Conservation (phyloP, 2,113 vertebrate species). For the Scatophagus argus region DNA sequence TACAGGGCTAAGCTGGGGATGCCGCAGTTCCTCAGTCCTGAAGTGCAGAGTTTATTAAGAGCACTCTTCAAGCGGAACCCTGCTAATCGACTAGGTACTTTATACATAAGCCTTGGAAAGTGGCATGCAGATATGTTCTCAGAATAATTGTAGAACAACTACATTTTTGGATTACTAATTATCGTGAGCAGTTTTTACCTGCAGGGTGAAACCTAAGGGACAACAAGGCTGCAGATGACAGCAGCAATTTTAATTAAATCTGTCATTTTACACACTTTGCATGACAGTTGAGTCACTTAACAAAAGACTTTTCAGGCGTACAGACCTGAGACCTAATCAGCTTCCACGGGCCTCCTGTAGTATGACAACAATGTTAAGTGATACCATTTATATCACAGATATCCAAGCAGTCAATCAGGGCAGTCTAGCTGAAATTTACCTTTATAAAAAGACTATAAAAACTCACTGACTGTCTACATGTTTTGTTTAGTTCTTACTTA, state of each 20-base stretch:
- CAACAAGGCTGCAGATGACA: background rate
- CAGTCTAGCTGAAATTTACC: background rate
- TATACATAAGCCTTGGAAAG: background rate
- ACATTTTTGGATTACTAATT: background rate
- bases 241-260: background rate
- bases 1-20: constrained; percentile 87
- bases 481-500: background rate
- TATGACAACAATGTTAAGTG: background rate
- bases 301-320: background rate
- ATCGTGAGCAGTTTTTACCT: background rate
- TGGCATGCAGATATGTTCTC: background rate
- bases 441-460: background rate
- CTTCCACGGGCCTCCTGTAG: background rate
- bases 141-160: background rate
- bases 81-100: constrained; percentile 84
- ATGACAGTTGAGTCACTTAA: background rate
- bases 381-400: background rate
- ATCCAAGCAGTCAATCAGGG: background rate
- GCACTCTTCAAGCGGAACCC: constrained; percentile 89
- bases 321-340: background rate
- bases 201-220: background rate
- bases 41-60: constrained; percentile 87
- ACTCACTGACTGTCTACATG: background rate
- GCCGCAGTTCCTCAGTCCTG: constrained; percentile 88
- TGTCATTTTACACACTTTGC: background rate